phyloP scores from a whole-genome alignment of 2,888 invertebrate species.

The Trachelus stipa region DNA sequence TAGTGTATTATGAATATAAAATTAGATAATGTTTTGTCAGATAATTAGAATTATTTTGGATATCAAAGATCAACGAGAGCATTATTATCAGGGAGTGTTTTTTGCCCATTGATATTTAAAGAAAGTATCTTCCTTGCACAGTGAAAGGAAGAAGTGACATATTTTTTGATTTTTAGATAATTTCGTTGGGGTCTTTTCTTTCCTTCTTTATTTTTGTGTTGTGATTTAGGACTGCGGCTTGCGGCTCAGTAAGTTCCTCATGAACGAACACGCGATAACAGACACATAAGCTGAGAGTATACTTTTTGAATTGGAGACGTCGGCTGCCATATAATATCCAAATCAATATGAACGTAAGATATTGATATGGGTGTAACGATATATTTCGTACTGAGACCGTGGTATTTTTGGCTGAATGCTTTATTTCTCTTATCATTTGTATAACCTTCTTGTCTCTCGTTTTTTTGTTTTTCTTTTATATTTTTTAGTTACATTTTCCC shows the following conservation, averaged over 20 bases:
- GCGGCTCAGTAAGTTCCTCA: background rate
- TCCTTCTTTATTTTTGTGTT: background rate
- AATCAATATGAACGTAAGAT: constrained; percentile 63
- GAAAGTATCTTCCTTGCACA: background rate
- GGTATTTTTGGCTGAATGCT: constrained; percentile 65
- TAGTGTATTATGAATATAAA: background rate
- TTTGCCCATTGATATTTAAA: background rate
- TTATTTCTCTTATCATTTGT: constrained; percentile 52
- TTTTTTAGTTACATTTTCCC: background rate
- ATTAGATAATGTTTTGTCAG: background rate
- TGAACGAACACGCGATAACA: background rate
- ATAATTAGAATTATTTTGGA: background rate
- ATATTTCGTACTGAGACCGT: constrained; percentile 63
- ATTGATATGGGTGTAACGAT: constrained; percentile 63
- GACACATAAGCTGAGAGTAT: constrained; percentile 26
- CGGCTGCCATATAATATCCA: constrained; percentile 59
- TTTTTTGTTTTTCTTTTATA: background rate
- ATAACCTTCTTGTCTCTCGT: background rate
- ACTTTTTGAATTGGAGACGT: constrained; percentile 57
- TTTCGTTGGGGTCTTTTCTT: background rate
- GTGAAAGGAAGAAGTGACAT: background rate
- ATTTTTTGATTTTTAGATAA: background rate
- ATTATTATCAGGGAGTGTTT: background rate
- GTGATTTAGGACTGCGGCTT: background rate
- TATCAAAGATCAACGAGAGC: background rate